phyloP scores from a whole-genome alignment of 2,113 vertebrate genomes.

The Lichenostomus cassidix region DNA sequence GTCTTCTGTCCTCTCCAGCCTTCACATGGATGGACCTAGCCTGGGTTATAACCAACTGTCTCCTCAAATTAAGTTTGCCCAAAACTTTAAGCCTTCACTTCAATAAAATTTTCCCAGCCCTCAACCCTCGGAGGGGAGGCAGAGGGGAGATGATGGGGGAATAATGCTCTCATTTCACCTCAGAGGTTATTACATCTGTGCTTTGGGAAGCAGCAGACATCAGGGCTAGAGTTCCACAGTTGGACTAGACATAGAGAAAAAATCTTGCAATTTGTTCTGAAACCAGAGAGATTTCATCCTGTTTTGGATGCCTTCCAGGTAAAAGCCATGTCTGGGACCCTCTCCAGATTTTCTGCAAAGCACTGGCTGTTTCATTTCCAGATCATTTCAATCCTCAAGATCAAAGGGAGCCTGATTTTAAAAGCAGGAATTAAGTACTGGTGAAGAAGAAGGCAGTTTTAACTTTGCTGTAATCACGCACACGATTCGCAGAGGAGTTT shows the following conservation, averaged over 20 bases:
- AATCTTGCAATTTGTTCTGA: constrained; percentile 54
- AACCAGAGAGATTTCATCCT: constrained; percentile 53
- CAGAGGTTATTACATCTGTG: constrained; percentile 14
- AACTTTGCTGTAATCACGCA: constrained; percentile 74
- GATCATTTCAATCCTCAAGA: constrained; percentile 65
- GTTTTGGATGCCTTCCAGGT: constrained; percentile 62
- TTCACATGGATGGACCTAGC: background rate
- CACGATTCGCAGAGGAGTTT: constrained; percentile 61
- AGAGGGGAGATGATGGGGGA: background rate
- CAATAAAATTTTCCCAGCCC: constrained; percentile 3
- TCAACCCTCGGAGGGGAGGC: background rate
- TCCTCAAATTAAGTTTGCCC: background rate
- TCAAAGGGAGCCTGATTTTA: constrained; percentile 72
- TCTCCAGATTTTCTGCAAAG: constrained; percentile 63
- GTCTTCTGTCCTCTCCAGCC: background rate
- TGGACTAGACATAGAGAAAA: constrained; percentile 47
- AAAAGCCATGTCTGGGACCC: constrained; percentile 62
- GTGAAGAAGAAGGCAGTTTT: constrained; percentile 56
- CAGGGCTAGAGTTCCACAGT: constrained; percentile 1
- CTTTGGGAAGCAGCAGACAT: constrained; percentile 16
- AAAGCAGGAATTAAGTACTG: constrained; percentile 70
- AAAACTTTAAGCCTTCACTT: constrained; percentile 3
- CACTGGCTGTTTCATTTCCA: constrained; percentile 60
- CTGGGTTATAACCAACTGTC: constrained; percentile 8
- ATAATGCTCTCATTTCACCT: background rate